Percentiles rank a stretch among this genome's conserved stretches.
These are phyloP conservation scores for Tachina fera DNA, from an alignment of 2,888 invertebrate species.

Conservation along the genomic window DNA sequence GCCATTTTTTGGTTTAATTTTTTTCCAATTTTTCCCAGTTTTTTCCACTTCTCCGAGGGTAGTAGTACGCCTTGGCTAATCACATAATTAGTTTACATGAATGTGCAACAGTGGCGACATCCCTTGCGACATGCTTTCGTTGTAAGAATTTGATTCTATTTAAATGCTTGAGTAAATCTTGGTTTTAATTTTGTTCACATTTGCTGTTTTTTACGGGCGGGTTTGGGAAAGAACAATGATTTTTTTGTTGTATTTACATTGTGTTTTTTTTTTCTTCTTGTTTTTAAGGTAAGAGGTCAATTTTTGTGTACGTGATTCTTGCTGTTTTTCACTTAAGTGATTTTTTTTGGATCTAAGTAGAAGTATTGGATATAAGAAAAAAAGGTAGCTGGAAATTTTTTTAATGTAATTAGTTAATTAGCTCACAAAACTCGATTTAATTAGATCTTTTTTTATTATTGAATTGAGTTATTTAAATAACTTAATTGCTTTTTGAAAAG, in stretches of 20 bases:
- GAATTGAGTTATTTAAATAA: slow-evolving; percentile 5
- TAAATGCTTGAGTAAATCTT: slow-evolving; percentile 73
- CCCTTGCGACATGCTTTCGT: slow-evolving; percentile 65
- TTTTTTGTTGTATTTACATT: slow-evolving; percentile 2
- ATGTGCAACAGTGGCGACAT: slow-evolving; percentile 64
- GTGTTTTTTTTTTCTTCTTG: background rate
- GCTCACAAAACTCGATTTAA: slow-evolving; percentile 32
- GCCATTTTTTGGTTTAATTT: slow-evolving; percentile 35
- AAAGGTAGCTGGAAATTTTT: slow-evolving; percentile 10
- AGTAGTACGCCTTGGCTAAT: slow-evolving; percentile 72
- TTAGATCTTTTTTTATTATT: slow-evolving; percentile 9
- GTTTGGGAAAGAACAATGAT: background rate
- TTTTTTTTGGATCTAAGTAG: slow-evolving; percentile 12
- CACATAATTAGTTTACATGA: slow-evolving; percentile 77
- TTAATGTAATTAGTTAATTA: slow-evolving; percentile 18
- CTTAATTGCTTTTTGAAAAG: slow-evolving; percentile 41
- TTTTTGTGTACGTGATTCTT: slow-evolving; percentile 66
- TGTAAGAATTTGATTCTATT: slow-evolving; percentile 73
- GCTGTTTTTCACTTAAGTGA: slow-evolving; percentile 50
- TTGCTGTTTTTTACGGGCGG: slow-evolving; percentile 23
- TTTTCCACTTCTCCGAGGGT: slow-evolving; percentile 45
- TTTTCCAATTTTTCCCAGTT: slow-evolving; percentile 44
- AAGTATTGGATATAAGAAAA: slow-evolving; percentile 9
- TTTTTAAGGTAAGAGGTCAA: slow-evolving; percentile 61
- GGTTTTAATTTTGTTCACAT: slow-evolving; percentile 19